Conservation (phyloP, 1,140 invertebrate genomes). For the Pomacea maculata region DNA sequence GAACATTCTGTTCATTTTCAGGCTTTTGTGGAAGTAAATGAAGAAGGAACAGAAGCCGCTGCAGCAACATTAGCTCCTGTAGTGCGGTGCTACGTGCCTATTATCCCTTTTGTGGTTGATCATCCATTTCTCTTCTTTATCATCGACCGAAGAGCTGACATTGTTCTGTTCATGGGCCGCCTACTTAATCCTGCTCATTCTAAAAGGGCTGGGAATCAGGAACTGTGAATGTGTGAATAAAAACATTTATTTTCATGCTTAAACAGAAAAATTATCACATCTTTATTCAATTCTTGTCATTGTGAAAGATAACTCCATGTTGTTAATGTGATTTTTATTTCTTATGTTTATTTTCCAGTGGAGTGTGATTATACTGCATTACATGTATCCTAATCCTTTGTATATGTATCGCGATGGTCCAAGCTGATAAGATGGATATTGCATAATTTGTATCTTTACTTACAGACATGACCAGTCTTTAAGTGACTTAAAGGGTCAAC, state of each 20-base stretch:
- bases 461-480: too few species aligned
- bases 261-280: neutral
- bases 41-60: slow-evolving; percentile 64
- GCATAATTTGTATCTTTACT: too few species aligned
- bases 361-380: neutral
- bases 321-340: too few species aligned
- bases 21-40: slow-evolving; percentile 68
- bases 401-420: too few species aligned
- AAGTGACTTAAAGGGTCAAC: too few species aligned
- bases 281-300: neutral
- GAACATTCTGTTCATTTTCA: slow-evolving; percentile 28
- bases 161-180: slow-evolving; percentile 56
- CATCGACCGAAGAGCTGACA: slow-evolving; percentile 66
- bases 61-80: slow-evolving; percentile 53
- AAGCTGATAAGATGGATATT: too few species aligned
- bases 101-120: slow-evolving; percentile 71
- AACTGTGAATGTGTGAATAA: too few species aligned
- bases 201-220: too few species aligned
- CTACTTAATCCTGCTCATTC: slow-evolving; percentile 20
- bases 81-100: slow-evolving; percentile 7
- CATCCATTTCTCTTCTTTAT: slow-evolving; percentile 83
- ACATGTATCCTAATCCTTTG: neutral
- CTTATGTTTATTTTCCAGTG: too few species aligned
- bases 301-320: neutral
- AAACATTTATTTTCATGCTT: neutral